Percentiles rank a stretch among this genome's conserved stretches.
phyloP scores from a whole-genome alignment of 1,140 invertebrate species.

The Bursaphelenchus mucronatus region DNA sequence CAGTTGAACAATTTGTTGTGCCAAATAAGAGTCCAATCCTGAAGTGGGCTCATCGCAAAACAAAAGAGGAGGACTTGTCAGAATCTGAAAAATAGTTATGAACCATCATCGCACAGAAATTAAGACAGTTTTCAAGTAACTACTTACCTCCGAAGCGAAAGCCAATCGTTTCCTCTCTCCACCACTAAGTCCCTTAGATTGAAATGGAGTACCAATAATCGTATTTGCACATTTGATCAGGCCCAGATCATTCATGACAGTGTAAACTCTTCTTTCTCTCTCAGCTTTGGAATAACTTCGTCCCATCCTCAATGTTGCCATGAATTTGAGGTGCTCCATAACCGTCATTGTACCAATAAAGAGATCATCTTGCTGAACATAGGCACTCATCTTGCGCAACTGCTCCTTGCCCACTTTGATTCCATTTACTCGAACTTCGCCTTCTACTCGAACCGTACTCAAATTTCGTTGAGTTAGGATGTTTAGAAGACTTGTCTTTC shows the following conservation, averaged over 20 bases:
- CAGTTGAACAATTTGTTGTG: slow-evolving; percentile 71
- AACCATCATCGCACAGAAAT: slow-evolving; percentile 16
- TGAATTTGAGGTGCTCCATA: slow-evolving; percentile 80
- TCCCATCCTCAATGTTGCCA: slow-evolving; percentile 85
- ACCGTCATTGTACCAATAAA: slow-evolving; percentile 88
- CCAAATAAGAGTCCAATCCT: slow-evolving; percentile 85
- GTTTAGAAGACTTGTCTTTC: slow-evolving; percentile 90
- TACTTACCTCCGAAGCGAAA: slow-evolving; percentile 85
- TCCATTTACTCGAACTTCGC: slow-evolving; percentile 43
- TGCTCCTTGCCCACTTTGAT: slow-evolving; percentile 20
- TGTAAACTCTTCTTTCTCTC: slow-evolving; percentile 79
- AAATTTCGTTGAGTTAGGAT: slow-evolving; percentile 76
- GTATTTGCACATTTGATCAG: slow-evolving; percentile 68
- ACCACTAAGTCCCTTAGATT: slow-evolving; percentile 84
- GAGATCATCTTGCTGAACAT: slow-evolving; percentile 91
- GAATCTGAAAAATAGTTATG: slow-evolving; percentile 68
- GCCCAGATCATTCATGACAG: slow-evolving; percentile 74
- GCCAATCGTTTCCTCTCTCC: slow-evolving; percentile 91
- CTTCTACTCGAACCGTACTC: slow-evolving; percentile 68
- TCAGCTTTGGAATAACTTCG: slow-evolving; percentile 71
- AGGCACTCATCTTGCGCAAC: slow-evolving; percentile 72
- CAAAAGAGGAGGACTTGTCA: slow-evolving; percentile 87
- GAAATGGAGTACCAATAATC: slow-evolving; percentile 77
- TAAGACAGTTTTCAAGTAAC: slow-evolving; percentile 63
- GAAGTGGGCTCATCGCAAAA: slow-evolving; percentile 95